A percentile compares a stretch with the other conserved stretches of the same genome.
Evolutionary conservation across 2,888 invertebrate species (phyloP).

Genomic region (Brachycybe producta): DNA sequence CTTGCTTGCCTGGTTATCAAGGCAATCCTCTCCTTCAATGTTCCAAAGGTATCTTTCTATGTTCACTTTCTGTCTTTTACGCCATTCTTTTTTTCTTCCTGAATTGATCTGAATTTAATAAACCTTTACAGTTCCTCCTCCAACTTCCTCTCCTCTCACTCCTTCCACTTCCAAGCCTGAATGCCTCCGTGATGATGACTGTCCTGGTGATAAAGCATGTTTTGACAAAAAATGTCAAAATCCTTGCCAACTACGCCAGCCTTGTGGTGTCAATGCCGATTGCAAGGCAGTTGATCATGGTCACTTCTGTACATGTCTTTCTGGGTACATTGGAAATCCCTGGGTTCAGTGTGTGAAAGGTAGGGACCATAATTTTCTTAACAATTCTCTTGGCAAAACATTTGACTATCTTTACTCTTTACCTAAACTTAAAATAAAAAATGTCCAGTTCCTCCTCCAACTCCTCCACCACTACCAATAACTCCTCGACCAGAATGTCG

Average conservation of each 20-base stretch:
- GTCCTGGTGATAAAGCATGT: conserved; percentile 59
- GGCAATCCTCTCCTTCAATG: conserved; percentile 24
- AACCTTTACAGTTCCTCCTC: neutral
- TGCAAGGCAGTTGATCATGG: conserved; percentile 60
- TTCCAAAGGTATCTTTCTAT: conserved; percentile 16
- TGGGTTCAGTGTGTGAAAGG: conserved; percentile 29
- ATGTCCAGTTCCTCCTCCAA: neutral
- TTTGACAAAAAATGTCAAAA: conserved; percentile 32
- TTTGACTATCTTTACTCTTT: too few species aligned
- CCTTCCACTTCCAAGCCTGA: neutral
- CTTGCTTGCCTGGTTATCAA: conserved; percentile 22
- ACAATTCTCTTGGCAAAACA: neutral
- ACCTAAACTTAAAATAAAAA: too few species aligned
- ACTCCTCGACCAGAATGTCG: conserved; percentile 46
- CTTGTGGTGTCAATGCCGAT: conserved; percentile 25
- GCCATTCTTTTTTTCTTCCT: neutral
- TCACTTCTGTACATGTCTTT: conserved; percentile 64
- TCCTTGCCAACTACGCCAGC: conserved; percentile 16
- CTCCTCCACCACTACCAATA: neutral
- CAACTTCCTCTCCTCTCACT: neutral
- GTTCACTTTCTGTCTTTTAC: neutral
- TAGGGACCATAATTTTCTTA: neutral
- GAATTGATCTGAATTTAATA: neutral
- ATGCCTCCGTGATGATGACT: conserved; percentile 6
- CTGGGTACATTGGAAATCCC: conserved; percentile 68